Evolutionary conservation across 2,888 invertebrate species (phyloP).

Genomic region (Patella pellucida): DNA sequence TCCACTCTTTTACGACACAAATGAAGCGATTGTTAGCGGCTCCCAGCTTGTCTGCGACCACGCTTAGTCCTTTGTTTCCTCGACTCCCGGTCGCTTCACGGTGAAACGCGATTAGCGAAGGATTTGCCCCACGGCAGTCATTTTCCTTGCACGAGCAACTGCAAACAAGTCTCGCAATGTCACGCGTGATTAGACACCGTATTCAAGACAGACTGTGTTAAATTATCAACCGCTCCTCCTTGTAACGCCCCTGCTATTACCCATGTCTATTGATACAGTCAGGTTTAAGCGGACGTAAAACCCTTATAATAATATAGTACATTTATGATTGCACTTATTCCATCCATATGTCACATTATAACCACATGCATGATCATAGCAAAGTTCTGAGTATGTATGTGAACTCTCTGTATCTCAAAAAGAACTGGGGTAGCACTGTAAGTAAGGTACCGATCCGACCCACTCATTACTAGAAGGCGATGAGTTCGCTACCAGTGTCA

Average conservation of each 20-base stretch:
- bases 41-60: neutral
- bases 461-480: too few species aligned
- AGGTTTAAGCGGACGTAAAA: too few species aligned
- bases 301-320: too few species aligned
- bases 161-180: conserved; percentile 9
- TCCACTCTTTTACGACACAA: neutral
- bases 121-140: conserved; percentile 1
- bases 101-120: conserved; percentile 5
- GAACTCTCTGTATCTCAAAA: too few species aligned
- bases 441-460: too few species aligned
- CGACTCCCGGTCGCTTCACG: neutral
- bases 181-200: conserved; percentile 9
- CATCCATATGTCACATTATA: too few species aligned
- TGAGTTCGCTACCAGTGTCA: too few species aligned
- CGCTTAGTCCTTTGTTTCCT: neutral
- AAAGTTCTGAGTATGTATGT: too few species aligned
- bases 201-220: conserved; percentile 9
- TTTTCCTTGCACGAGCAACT: neutral
- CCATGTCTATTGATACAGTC: neutral
- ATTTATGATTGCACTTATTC: too few species aligned
- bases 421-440: too few species aligned
- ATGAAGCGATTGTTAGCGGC: conserved; percentile 1
- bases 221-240: neutral
- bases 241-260: neutral
- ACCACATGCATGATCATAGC: too few species aligned